Evolutionary conservation across 1,140 invertebrate genomes (phyloP), one percentile per base, ranked within the genome.

Genomic region (Anagrus nilaparvatae): DNA sequence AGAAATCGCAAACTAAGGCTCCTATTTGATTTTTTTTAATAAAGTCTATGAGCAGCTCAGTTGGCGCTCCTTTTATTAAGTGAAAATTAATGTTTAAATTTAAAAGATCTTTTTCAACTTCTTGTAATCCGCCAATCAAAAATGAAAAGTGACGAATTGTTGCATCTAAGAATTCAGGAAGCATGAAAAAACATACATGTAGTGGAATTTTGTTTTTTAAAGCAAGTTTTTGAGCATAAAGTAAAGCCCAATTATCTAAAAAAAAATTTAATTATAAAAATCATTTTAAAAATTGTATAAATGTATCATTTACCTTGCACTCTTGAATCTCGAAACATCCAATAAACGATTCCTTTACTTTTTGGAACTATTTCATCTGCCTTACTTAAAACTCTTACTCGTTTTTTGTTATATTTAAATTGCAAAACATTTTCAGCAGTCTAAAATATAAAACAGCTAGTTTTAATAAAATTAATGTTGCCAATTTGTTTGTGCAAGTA

Each of bases 181-280:
- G 74, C 25, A 91, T 60, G 58, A 86, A 91, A 60, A 86, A 92
- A 52, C 82, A 85, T 12, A 92, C 79, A 55, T 85, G 77, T n/a
- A 94, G 68, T 2, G 88, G 84, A 17, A 88, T 61, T 60, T 85
- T 72, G 53, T 85, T 71, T 63, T 92, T 88, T 8, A 92, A 53
- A 1, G 89, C 88, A 30, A 87, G n/a, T n/a, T n/a, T n/a, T n/a
- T n/a, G 89, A 3, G 87, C 85, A 65, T 82, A 92, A 3, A 93
- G 57, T 27, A 93, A 70, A 0, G 88, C 86, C 89, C 89, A 94
- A 61, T 94, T 94, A 65, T 94, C 81, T 82, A n/a, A n/a, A n/a
- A n/a, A n/a, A n/a, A 40, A 65, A 65, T 55, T 40, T 37, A 17
- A 46, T 39, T 37, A 35, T 25, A 41, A 10, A n/a, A n/a, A n/a